These are phyloP conservation scores for Cremastinae sp. DNA, from an alignment of 2,888 invertebrate genomes.

Conservation along the genomic window DNA sequence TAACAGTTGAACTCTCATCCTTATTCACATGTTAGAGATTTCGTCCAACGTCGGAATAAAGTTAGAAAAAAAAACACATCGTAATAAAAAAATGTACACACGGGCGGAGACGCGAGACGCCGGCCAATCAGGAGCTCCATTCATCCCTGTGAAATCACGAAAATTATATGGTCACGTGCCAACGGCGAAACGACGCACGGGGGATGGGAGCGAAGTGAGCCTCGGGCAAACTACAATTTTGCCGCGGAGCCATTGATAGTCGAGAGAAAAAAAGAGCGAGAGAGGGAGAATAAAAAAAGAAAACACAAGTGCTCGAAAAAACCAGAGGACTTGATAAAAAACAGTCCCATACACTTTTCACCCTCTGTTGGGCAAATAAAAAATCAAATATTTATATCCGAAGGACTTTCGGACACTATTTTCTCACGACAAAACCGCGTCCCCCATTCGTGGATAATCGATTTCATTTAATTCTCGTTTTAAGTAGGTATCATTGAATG, in stretches of 20 bases:
- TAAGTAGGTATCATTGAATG: neutral
- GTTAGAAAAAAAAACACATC: neutral
- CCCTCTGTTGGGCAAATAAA: conserved; percentile 47
- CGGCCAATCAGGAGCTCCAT: conserved; percentile 74
- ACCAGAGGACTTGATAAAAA: conserved; percentile 26
- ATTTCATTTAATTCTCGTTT: neutral
- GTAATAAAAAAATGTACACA: conserved; percentile 13
- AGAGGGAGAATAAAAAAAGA: conserved; percentile 6
- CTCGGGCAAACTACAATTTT: conserved; percentile 2
- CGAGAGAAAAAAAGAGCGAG: conserved; percentile 11
- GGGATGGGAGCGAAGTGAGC: too few relatives aligned
- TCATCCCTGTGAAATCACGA: conserved; percentile 70
- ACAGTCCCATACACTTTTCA: conserved; percentile 6
- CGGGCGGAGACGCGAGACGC: conserved; percentile 21
- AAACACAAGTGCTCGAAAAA: neutral
- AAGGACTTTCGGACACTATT: conserved; percentile 16
- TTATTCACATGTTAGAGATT: conserved; percentile 32
- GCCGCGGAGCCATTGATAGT: neutral
- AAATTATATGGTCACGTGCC: conserved; percentile 71
- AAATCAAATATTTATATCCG: conserved; percentile 51
- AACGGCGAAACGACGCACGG: conserved; percentile 49
- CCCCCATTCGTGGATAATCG: too few relatives aligned
- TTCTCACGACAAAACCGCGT: conserved; percentile 12
- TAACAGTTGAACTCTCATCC: conserved; percentile 31
- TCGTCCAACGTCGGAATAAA: conserved; percentile 4